phyloP scores from a whole-genome alignment of 2,888 invertebrate species.

The Drosophila eohydei region DNA sequence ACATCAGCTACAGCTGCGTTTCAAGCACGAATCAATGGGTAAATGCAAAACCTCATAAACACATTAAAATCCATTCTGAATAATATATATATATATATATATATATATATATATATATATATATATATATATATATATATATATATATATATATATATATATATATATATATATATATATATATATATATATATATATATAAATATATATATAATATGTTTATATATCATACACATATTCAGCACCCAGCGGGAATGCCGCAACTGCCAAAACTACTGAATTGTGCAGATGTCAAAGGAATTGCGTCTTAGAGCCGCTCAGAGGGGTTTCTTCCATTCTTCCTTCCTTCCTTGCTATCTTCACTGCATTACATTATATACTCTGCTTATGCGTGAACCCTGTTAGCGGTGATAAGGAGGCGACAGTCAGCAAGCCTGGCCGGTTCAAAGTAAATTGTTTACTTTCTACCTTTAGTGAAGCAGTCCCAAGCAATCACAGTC shows the following conservation, averaged over 20 bases:
- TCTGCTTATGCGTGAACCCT: background rate
- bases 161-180: background rate
- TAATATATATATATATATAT: background rate
- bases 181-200: background rate
- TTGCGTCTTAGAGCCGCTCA: conserved; percentile 8
- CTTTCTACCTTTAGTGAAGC: conserved; percentile 19
- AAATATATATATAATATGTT: background rate
- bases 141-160: background rate
- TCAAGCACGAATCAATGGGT: background rate
- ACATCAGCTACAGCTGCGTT: background rate
- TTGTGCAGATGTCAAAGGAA: conserved; percentile 16
- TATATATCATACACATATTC: background rate
- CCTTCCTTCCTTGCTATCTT: background rate
- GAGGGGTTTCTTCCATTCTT: conserved; percentile 3
- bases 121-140: background rate
- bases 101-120: background rate
- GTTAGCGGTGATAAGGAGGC: conserved; percentile 40
- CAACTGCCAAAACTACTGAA: conserved; percentile 25
- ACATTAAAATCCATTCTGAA: background rate
- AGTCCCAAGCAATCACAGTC: conserved; percentile 27
- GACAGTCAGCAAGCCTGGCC: conserved; percentile 16
- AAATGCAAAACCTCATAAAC: background rate
- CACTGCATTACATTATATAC: conserved; percentile 5
- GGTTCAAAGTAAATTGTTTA: conserved; percentile 39
- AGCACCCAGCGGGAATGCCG: conserved; percentile 25